These are phyloP conservation scores for Sesia bembeciformis DNA, from an alignment of 2,888 invertebrate species.

Conservation along the genomic window DNA sequence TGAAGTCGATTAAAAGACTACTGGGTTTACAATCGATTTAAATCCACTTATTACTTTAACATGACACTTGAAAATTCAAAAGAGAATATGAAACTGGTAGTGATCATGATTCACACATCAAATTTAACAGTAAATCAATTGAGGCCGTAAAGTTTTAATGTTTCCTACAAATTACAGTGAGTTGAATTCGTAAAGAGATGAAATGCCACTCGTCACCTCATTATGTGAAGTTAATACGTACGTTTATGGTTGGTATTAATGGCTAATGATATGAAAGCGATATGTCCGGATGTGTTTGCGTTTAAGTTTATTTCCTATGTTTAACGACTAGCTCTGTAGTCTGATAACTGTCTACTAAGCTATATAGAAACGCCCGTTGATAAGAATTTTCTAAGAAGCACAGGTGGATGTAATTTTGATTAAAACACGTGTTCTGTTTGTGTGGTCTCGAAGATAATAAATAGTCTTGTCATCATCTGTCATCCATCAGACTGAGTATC, in stretches of 20 bases:
- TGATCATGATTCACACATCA: slow-evolving; percentile 1
- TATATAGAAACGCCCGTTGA: too few relatives aligned
- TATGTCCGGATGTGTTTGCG: background rate
- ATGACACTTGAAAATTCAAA: background rate
- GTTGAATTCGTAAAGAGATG: slow-evolving; percentile 16
- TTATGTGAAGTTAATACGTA: slow-evolving; percentile 20
- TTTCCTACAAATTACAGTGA: slow-evolving; percentile 24
- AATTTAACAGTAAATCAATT: slow-evolving; percentile 28
- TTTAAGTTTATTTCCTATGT: background rate
- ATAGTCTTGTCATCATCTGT: too few relatives aligned
- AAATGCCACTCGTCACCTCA: slow-evolving; percentile 8
- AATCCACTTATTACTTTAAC: background rate
- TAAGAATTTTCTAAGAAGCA: too few relatives aligned
- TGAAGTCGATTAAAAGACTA: background rate
- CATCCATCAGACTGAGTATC: too few relatives aligned
- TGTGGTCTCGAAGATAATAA: too few relatives aligned
- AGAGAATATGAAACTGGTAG: background rate
- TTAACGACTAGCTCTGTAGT: background rate
- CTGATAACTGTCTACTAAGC: too few relatives aligned
- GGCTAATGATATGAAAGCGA: background rate
- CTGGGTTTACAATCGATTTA: background rate
- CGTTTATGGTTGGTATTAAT: background rate
- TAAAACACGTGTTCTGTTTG: too few relatives aligned
- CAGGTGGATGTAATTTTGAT: too few relatives aligned
- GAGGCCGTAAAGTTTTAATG: slow-evolving; percentile 22